Base-by-base conservation (phyloP, 2,113 vertebrate species). In the Macrotus californicus region DNA sequence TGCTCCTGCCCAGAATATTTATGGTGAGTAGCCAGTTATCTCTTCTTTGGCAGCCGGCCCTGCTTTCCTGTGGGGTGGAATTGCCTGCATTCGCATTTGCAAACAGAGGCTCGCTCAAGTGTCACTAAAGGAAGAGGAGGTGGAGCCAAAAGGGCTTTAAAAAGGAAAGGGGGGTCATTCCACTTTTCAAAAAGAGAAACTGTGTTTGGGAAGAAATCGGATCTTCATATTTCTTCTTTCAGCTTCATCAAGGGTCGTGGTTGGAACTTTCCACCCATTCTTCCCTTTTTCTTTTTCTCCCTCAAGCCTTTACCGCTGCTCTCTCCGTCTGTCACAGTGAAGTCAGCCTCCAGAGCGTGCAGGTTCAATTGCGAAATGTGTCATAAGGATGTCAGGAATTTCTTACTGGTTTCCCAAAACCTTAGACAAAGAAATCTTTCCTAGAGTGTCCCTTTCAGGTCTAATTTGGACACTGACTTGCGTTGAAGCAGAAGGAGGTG, bases 321-420 rank as follows among this genome's bases (percentile, higher is more conserved):
- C 93, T 96, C 83, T 96, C 95, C 96, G 36, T 31, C 87, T 64
- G 36, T 73, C 73, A 39, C 7, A 3, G 76, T 18, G 85, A 95
- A 95, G 94, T 93, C 94, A 64, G 96, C 95, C 70, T 94, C 91
- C 82, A 0, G 46, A 97, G 89, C 84, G 10, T 73, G 96, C 90
- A 91, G 98, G 97, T 97, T 97, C 95, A 98, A 96, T 98, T 98
- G 99, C 97, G 98, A 99, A 98, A 98, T 99, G 98, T 98, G 98
- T 98, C 98, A 98, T 98, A 88, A 96, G 98, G 95, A 98, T 98
- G 99, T 99, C 98, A 99, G 99, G 99, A 99, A 99, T 99, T 99
- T 99, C 99, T 98, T 99, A 98, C 98, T 98, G 99, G 98, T 98
- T 99, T 99, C 98, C 97, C 99, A 98, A 99, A 98, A 96, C 98